Evolutionary conservation across 2,888 invertebrate species (phyloP).

Genomic region (Diarsia rubi): DNA sequence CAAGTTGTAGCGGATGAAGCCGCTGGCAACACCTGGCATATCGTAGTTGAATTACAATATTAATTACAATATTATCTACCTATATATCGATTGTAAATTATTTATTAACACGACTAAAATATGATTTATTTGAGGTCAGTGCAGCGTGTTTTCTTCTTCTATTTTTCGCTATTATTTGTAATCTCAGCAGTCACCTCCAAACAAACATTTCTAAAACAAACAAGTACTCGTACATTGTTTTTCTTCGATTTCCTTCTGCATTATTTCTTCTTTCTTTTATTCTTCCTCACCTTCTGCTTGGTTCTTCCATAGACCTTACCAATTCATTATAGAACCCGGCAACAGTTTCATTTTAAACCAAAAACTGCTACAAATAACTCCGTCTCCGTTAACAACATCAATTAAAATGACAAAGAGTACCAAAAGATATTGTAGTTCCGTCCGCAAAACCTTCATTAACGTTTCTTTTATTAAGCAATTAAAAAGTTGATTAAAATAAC

Average conservation of each 20-base stretch:
- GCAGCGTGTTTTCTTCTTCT: too few species aligned
- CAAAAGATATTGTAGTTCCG: slow-evolving; percentile 26
- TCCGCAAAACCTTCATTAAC: slow-evolving; percentile 52
- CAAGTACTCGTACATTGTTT: not conserved
- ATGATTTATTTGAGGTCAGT: too few species aligned
- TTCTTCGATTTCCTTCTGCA: not conserved
- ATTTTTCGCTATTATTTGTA: too few species aligned
- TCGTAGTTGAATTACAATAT: too few species aligned
- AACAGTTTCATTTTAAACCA: not conserved
- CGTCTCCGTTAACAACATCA: slow-evolving; percentile 12
- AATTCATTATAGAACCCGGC: not conserved
- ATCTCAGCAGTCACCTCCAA: too few species aligned
- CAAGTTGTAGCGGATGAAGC: too few species aligned
- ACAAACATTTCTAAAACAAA: not conserved
- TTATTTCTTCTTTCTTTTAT: not conserved
- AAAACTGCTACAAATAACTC: slow-evolving; percentile 11
- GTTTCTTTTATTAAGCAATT: slow-evolving; percentile 61
- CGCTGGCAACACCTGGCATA: too few species aligned
- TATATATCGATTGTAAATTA: too few species aligned
- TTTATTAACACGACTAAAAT: too few species aligned
- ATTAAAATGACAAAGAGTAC: slow-evolving; percentile 45
- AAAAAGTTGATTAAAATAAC: slow-evolving; percentile 65
- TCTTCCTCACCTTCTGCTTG: not conserved
- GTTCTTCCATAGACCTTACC: not conserved
- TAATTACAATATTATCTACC: too few species aligned